Conservation (phyloP, 2,113 vertebrate genomes). For the Echinops telfairi region DNA sequence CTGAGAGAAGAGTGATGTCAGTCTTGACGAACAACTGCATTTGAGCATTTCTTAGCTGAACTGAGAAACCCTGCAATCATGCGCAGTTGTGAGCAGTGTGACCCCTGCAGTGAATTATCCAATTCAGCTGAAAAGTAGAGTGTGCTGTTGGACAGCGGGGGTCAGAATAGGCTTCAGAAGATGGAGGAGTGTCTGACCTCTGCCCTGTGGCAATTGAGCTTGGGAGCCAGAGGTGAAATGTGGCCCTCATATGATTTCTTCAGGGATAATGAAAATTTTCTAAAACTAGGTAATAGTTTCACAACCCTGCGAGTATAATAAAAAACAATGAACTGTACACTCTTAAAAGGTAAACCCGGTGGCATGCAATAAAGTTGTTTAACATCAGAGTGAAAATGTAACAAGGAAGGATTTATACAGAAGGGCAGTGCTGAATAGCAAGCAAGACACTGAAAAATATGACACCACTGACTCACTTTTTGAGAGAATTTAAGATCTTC, state of each 20-base stretch:
- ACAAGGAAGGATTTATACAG: neutral
- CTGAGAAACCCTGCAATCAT: too few relatives aligned
- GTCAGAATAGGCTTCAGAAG: too few relatives aligned
- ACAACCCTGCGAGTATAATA: neutral
- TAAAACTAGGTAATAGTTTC: neutral
- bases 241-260: neutral
- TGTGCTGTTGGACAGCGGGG: too few relatives aligned
- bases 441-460: neutral
- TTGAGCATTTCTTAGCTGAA: too few relatives aligned
- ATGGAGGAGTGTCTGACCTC: too few relatives aligned
- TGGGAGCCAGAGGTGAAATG: too few relatives aligned
- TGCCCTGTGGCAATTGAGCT: too few relatives aligned
- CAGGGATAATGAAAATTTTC: neutral
- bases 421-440: conserved; percentile 1
- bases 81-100: too few relatives aligned
- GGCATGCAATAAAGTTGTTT: neutral
- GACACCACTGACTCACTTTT: conserved; percentile 91
- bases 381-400: conserved; percentile 5
- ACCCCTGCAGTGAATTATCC: too few relatives aligned
- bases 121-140: too few relatives aligned
- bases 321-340: neutral
- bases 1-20: too few relatives aligned
- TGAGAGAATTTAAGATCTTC: conserved; percentile 97
- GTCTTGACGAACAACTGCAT: too few relatives aligned
- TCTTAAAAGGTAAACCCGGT: neutral